A percentile compares a stretch with the other conserved stretches of the same genome.
phyloP scores from a whole-genome alignment of 2,113 vertebrate species.

The Isichthys henryi region DNA sequence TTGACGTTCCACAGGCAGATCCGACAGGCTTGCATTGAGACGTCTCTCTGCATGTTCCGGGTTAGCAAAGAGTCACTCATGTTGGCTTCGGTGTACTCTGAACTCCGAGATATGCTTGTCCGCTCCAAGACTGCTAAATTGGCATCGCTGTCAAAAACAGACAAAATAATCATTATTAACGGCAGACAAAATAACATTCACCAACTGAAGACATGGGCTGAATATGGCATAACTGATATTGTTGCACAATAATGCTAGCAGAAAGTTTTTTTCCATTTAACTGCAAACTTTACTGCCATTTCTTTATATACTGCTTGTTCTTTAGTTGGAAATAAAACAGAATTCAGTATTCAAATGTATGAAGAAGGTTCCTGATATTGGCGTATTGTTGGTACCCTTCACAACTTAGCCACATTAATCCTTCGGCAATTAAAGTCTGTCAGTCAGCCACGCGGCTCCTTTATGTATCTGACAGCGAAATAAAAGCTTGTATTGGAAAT shows the following conservation, averaged over 20 bases:
- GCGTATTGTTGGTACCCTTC: not conserved
- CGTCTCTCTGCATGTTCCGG: slow-evolving; percentile 40
- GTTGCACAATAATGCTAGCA: not conserved
- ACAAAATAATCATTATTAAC: slow-evolving; percentile 8
- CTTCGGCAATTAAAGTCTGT: slow-evolving; percentile 8
- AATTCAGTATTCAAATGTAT: slow-evolving; percentile 3
- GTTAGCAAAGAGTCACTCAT: slow-evolving; percentile 46
- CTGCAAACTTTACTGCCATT: not conserved
- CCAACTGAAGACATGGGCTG: not conserved
- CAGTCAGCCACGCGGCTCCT: slow-evolving; percentile 15
- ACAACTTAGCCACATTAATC: slow-evolving; percentile 15
- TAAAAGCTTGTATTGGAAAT: slow-evolving; percentile 24
- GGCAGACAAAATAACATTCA: not conserved
- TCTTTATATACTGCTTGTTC: not conserved
- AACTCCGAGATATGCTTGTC: slow-evolving; percentile 39
- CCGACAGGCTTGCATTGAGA: slow-evolving; percentile 45
- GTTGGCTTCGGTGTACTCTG: slow-evolving; percentile 26
- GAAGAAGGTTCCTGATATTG: slow-evolving; percentile 8
- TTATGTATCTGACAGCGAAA: slow-evolving; percentile 17
- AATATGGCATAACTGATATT: not conserved
- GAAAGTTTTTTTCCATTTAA: not conserved
- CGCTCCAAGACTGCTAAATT: slow-evolving; percentile 14
- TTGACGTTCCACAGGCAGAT: slow-evolving; percentile 42
- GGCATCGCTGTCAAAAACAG: slow-evolving; percentile 33
- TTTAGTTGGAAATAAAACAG: not conserved